Percentiles rank a stretch among this genome's conserved stretches.
phyloP scores from a whole-genome alignment of 2,888 invertebrate species.

The Dasypogon diadema region DNA sequence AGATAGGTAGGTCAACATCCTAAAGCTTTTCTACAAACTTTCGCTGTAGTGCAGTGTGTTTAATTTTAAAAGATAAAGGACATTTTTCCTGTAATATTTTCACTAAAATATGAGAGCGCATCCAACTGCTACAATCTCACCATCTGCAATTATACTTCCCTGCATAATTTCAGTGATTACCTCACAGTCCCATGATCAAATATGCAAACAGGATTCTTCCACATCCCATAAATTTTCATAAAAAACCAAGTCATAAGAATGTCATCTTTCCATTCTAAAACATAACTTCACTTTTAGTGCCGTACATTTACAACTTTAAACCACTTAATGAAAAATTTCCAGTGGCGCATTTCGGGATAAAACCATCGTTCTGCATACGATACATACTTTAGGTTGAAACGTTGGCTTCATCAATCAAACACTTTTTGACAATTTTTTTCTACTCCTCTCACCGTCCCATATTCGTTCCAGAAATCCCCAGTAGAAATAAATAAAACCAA shows the following conservation, averaged over 20 bases:
- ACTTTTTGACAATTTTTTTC: slow-evolving; percentile 47
- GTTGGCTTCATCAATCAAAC: slow-evolving; percentile 49
- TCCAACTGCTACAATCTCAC: no score
- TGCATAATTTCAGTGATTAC: background rate
- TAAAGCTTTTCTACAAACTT: no score
- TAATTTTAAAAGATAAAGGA: no score
- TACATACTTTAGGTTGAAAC: slow-evolving; percentile 30
- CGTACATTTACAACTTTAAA: background rate
- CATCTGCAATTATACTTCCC: background rate
- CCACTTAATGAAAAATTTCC: slow-evolving; percentile 37
- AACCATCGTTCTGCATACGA: slow-evolving; percentile 35
- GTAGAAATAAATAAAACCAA: slow-evolving; percentile 37
- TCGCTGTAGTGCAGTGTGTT: no score
- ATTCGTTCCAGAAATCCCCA: background rate
- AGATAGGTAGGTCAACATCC: no score
- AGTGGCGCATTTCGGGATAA: slow-evolving; percentile 2
- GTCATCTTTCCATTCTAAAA: background rate
- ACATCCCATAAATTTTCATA: background rate
- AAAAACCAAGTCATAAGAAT: background rate
- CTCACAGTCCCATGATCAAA: background rate
- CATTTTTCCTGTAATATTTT: no score
- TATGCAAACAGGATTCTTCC: background rate
- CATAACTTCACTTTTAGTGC: slow-evolving; percentile 1
- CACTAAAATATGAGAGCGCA: no score
- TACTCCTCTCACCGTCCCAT: background rate